Percentiles rank a stretch among this genome's conserved stretches.
phyloP scores from a whole-genome alignment of 2,888 invertebrate species.

The Seira ritae region DNA sequence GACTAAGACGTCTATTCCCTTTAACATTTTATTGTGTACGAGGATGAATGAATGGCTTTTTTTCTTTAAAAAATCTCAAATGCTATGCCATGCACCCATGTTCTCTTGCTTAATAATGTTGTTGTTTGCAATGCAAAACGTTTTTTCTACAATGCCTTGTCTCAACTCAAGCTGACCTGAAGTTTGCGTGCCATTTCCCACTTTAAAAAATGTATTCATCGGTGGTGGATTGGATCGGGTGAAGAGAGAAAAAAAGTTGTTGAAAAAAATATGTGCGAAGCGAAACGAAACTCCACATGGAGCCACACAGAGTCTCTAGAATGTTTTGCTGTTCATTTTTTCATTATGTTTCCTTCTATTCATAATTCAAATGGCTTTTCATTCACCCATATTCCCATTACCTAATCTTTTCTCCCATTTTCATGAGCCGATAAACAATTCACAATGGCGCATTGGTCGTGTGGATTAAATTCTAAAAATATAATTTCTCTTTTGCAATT shows the following conservation, averaged over 20 bases:
- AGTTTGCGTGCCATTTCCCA: conserved; percentile 63
- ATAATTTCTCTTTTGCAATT: conserved; percentile 33
- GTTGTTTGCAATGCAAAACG: conserved; percentile 33
- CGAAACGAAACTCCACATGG: conserved; percentile 44
- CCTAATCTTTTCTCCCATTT: not conserved
- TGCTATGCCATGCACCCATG: not conserved
- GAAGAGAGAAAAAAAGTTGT: not conserved
- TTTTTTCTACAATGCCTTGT: conserved; percentile 23
- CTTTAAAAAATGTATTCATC: conserved; percentile 45
- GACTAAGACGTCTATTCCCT: not conserved
- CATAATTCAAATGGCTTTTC: conserved; percentile 3
- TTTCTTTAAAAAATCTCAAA: not conserved
- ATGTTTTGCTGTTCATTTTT: not conserved
- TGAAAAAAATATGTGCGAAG: not conserved
- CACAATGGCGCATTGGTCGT: not conserved
- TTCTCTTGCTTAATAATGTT: not conserved
- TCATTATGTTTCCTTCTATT: not conserved
- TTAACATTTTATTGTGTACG: not conserved
- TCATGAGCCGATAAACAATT: not conserved
- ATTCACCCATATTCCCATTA: conserved; percentile 8
- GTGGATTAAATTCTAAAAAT: conserved; percentile 1
- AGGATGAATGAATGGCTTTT: not conserved
- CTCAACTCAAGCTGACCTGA: conserved; percentile 48
- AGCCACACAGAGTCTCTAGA: conserved; percentile 26
- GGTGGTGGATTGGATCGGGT: not conserved